Percentiles rank a stretch among this genome's conserved stretches.
Conservation (phyloP, 53 echinoderm and acorn worm species). For the Paracentrotus lividus region DNA sequence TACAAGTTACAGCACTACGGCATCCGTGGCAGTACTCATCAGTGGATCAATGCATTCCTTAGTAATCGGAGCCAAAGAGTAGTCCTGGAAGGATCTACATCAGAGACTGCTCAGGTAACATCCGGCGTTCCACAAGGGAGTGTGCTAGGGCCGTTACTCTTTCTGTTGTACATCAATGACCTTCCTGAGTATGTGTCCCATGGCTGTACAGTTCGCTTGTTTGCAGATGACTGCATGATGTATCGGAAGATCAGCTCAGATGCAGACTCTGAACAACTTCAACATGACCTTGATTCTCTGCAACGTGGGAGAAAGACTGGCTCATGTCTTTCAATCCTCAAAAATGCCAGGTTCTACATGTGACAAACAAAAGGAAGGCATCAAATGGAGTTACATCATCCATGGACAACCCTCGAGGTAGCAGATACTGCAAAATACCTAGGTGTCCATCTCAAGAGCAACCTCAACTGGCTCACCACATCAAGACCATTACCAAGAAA, state of each 20-base stretch:
- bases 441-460: too few relatives aligned
- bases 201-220: slow-evolving; percentile 62
- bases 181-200: slow-evolving; percentile 65
- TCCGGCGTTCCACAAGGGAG: slow-evolving; percentile 81
- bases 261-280: slow-evolving; percentile 25
- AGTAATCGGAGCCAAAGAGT: slow-evolving; percentile 58
- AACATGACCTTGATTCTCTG: slow-evolving; percentile 65
- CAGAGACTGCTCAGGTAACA: slow-evolving; percentile 35
- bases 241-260: slow-evolving; percentile 67
- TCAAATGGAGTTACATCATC: too few relatives aligned
- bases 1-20: slow-evolving; percentile 73
- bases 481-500: too few relatives aligned
- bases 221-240: slow-evolving; percentile 76
- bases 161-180: slow-evolving; percentile 78
- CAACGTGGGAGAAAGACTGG: too few relatives aligned
- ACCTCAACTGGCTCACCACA: too few relatives aligned
- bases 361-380: too few relatives aligned
- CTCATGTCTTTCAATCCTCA: too few relatives aligned
- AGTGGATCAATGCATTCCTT: slow-evolving; percentile 69
- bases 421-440: too few relatives aligned
- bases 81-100: slow-evolving; percentile 66
- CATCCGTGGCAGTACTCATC: slow-evolving; percentile 15
- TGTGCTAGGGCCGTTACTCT: slow-evolving; percentile 70
- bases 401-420: too few relatives aligned
- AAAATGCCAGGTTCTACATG: too few relatives aligned